Evolutionary conservation across 2,113 vertebrate species (phyloP).

Genomic region (Perca flavescens): DNA sequence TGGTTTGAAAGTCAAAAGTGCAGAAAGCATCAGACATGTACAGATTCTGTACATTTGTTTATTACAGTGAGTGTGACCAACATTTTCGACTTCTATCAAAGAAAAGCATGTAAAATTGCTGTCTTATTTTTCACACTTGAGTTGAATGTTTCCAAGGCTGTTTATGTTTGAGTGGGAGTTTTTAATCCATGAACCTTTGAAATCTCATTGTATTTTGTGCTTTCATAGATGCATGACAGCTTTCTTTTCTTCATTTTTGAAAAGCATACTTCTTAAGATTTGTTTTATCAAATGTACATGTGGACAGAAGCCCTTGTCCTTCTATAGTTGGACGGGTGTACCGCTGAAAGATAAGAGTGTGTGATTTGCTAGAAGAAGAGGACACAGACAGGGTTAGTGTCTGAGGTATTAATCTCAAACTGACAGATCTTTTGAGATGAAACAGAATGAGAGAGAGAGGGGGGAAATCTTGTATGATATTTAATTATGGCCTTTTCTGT

Average conservation of each 20-base stretch:
- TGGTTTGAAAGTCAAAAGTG: background rate
- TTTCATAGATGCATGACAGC: background rate
- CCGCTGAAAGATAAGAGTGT: background rate
- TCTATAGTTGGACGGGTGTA: background rate
- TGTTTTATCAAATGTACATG: background rate
- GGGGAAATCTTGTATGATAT: background rate
- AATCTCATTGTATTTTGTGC: background rate
- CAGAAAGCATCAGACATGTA: background rate
- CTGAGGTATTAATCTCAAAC: conserved; percentile 14
- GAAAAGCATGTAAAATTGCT: background rate
- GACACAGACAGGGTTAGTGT: background rate
- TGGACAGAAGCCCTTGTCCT: background rate
- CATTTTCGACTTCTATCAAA: background rate
- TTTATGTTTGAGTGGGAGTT: conserved; percentile 17
- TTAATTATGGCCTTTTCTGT: background rate
- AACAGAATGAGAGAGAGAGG: background rate
- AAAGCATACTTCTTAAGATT: background rate
- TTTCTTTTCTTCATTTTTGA: background rate
- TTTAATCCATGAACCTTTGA: background rate
- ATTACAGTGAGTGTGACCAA: background rate
- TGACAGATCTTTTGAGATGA: background rate
- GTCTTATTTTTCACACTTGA: background rate
- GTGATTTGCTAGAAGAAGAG: background rate
- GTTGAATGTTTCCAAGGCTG: background rate
- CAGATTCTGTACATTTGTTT: background rate